These are phyloP conservation scores for Aleiodes leptofemur DNA, from an alignment of 2,888 invertebrate genomes.

Conservation along the genomic window DNA sequence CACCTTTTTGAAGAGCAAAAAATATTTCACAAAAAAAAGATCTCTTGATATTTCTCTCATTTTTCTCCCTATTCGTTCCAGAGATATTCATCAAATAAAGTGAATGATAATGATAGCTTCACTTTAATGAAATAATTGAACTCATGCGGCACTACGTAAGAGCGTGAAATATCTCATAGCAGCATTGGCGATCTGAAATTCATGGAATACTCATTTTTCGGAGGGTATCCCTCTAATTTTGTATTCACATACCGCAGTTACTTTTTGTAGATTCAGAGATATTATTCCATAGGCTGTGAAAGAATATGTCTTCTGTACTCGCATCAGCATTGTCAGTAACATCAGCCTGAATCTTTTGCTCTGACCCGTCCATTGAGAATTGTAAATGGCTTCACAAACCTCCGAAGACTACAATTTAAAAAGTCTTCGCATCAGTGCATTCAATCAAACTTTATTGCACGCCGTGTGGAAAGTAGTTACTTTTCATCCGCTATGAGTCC, in stretches of 20 bases:
- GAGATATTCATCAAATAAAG: too few species aligned
- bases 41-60: too few species aligned
- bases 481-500: too few species aligned
- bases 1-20: too few species aligned
- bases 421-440: neutral
- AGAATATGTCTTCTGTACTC: slow-evolving; percentile 49
- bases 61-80: too few species aligned
- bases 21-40: too few species aligned
- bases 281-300: slow-evolving; percentile 54
- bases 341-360: slow-evolving; percentile 45
- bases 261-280: slow-evolving; percentile 46
- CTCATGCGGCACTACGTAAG: too few species aligned
- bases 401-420: slow-evolving; percentile 41
- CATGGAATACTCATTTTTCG: too few species aligned
- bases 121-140: too few species aligned
- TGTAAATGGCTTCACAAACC: slow-evolving; percentile 49
- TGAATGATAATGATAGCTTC: too few species aligned
- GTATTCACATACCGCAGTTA: slow-evolving; percentile 44
- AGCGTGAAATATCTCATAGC: slow-evolving; percentile 31
- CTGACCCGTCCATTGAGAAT: slow-evolving; percentile 49
- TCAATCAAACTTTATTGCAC: neutral
- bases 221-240: too few species aligned
- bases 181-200: slow-evolving; percentile 30
- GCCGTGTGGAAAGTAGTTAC: too few species aligned
- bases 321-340: slow-evolving; percentile 47